phyloP scores from a whole-genome alignment of 1,140 invertebrate species.

The Spodoptera litura region DNA sequence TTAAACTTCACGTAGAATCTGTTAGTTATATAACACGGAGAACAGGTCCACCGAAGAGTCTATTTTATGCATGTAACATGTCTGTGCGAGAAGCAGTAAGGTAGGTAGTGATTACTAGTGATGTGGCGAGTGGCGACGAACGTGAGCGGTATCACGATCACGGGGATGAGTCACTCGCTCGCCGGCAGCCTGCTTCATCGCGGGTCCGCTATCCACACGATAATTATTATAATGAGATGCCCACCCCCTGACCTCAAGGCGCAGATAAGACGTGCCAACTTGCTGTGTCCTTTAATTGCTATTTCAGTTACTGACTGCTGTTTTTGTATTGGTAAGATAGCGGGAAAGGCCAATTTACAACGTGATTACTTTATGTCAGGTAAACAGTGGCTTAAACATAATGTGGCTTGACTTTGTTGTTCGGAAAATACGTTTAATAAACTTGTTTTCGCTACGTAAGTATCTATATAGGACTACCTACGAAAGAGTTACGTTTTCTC shows the following conservation, averaged over 20 bases:
- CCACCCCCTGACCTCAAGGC: conserved; percentile 56
- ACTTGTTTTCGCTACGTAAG: too few relatives aligned
- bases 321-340: conserved; percentile 28
- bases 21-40: conserved; percentile 5
- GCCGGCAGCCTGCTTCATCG: conserved; percentile 22
- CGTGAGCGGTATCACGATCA: conserved; percentile 57
- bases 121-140: conserved; percentile 45
- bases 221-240: conserved; percentile 64
- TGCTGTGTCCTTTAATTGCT: conserved; percentile 64
- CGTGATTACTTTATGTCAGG: conserved; percentile 14
- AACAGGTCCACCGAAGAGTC: conserved; percentile 3
- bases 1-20: background rate
- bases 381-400: background rate
- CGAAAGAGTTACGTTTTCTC: too few relatives aligned
- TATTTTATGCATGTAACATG: conserved; percentile 13
- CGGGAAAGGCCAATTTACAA: conserved; percentile 19
- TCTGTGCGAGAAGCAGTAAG: conserved; percentile 9
- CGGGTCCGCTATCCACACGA: conserved; percentile 55
- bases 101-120: conserved; percentile 42
- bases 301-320: conserved; percentile 54
- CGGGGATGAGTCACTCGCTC: conserved; percentile 48
- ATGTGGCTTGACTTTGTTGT: background rate
- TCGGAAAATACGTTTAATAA: background rate
- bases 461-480: too few relatives aligned
- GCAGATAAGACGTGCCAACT: conserved; percentile 54